Evolutionary conservation across 1,140 invertebrate genomes (phyloP).

Genomic region (Cyclina sinensis): DNA sequence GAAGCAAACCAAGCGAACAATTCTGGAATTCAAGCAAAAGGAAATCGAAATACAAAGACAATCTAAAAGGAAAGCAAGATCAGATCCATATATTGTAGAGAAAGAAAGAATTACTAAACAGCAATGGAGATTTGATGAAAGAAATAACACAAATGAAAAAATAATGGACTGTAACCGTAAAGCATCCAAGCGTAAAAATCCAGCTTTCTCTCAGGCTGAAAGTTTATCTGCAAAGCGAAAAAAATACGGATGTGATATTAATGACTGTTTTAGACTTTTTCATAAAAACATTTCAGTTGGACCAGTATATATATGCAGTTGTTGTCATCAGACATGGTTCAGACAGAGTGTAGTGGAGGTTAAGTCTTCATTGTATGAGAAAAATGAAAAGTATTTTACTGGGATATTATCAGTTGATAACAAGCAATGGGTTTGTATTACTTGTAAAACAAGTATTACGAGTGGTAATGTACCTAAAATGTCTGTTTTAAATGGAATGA

Average conservation of each 20-base stretch:
- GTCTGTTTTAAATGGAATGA: conserved; percentile 68
- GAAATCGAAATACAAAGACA: background rate
- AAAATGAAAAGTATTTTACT: conserved; percentile 12
- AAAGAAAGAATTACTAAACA: conserved; percentile 58
- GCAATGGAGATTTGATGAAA: no score
- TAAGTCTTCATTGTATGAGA: background rate
- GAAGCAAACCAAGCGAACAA: background rate
- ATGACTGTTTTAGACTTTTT: conserved; percentile 10
- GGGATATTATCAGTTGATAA: conserved; percentile 22
- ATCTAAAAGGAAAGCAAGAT: background rate
- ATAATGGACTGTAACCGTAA: background rate
- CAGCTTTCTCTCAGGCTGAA: no score
- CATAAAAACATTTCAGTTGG: conserved; percentile 26
- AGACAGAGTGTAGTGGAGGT: conserved; percentile 51
- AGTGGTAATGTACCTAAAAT: conserved; percentile 56
- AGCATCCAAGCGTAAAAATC: conserved; percentile 30
- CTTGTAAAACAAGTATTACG: conserved; percentile 49
- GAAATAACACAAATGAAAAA: conserved; percentile 13
- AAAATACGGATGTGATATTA: conserved; percentile 4
- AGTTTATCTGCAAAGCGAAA: conserved; percentile 12
- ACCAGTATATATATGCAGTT: background rate
- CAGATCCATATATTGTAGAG: background rate
- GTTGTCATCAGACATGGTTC: conserved; percentile 68
- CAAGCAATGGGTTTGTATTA: conserved; percentile 64
- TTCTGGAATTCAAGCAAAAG: background rate